These are phyloP conservation scores for Pentamera pediparva DNA, from an alignment of 53 echinoderm and acorn worm species.

Conservation along the genomic window DNA sequence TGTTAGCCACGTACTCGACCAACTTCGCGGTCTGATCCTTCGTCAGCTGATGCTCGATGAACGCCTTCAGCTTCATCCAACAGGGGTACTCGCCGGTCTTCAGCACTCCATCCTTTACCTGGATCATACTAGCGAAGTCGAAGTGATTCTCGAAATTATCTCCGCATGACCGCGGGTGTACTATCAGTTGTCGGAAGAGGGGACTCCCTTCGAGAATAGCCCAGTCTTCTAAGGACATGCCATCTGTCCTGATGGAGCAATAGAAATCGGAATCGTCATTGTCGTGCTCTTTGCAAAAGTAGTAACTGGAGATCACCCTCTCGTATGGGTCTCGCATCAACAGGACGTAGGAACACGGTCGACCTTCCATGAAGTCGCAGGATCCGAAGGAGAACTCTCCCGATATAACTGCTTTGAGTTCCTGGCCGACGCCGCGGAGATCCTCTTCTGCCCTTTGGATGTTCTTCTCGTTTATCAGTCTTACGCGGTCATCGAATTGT, in stretches of 20 bases:
- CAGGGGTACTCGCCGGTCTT: constrained; percentile 39
- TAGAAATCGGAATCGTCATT: constrained; percentile 45
- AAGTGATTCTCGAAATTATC: constrained; percentile 14
- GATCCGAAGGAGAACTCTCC: constrained; percentile 75
- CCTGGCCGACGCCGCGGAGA: neutral
- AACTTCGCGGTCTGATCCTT: constrained; percentile 22
- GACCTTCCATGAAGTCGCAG: constrained; percentile 43
- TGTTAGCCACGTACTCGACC: constrained; percentile 41
- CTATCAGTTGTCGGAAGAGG: constrained; percentile 60
- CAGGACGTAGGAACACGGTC: constrained; percentile 61
- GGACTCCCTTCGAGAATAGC: constrained; percentile 69
- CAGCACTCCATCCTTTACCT: neutral
- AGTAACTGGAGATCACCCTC: constrained; percentile 54
- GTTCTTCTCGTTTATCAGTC: neutral
- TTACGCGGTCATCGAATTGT: neutral
- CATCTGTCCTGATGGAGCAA: constrained; percentile 31
- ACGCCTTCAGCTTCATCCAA: constrained; percentile 69
- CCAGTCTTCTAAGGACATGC: constrained; percentile 58
- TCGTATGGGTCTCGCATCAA: constrained; percentile 72
- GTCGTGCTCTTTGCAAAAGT: constrained; percentile 48
- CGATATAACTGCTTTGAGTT: neutral
- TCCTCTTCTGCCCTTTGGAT: neutral
- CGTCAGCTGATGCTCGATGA: constrained; percentile 42
- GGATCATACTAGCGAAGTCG: constrained; percentile 17
- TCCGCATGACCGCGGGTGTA: constrained; percentile 18